Base-by-base conservation (phyloP, 92 coral and sea anemone genomes). In the Pocillopora grandis region DNA sequence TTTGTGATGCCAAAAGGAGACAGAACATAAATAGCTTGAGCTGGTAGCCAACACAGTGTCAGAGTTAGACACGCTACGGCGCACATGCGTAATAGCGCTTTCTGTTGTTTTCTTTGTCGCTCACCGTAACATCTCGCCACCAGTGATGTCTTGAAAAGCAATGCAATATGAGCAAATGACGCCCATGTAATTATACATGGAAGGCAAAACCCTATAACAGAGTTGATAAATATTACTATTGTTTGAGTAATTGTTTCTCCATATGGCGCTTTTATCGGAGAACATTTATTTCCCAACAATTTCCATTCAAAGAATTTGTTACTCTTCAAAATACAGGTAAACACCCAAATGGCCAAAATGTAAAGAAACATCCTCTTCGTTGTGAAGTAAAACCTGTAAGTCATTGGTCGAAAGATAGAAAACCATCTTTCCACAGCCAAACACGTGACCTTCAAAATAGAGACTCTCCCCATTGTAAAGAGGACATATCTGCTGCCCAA, bases 381-480 rank as follows among this genome's bases (percentile, higher is more conserved):
- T 7, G 89, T 76, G 57, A 81, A 84, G 35, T 63, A 62, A 5
- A 35, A 60, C 57, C 76, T 83, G 84, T 92, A 92, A 3, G 64
- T 75, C 72, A 92, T 35, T 4, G 98, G 95, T 55, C 80, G 88
- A 55, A 89, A 66, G 13, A 90, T 87, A 0, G 92, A 88, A 60
- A 83, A 90, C 98, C 98, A 94, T 10, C 98, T 91, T 37, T 94
- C 98, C 14, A 94, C 11, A 10, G 94, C 92, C 85, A 94, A 85
- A 84, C 90, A 90, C 62, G 91, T 89, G 75, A 91, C 93, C 23
- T 78, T 87, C 63, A 84, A 83, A 1, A 87, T 78, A 12, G 98
- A 91, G 17, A 84, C 92, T 68, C 87, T 89, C 5, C 88, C 94
- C 36, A 87, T 49, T 23, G 91, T 78, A 76, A 89, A 93, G 17